Evolutionary conservation across 2,113 vertebrate genomes (phyloP).

Genomic region (Cervus canadensis): DNA sequence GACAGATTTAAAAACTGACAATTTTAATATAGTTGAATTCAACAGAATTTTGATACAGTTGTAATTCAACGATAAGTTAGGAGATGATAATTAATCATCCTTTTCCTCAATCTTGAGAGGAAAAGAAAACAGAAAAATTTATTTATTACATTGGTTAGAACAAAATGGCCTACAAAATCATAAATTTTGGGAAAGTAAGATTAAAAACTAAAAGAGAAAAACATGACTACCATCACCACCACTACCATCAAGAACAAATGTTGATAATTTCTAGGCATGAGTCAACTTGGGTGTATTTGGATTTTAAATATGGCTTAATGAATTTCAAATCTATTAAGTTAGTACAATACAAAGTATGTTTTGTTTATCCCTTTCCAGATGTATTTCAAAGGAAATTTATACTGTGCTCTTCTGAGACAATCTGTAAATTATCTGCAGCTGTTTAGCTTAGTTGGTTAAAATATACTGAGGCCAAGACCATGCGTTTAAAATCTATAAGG

Average conservation of each 20-base stretch:
- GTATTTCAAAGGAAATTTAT: constrained; percentile 32
- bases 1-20: neutral
- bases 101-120: neutral
- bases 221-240: neutral
- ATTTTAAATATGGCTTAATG: neutral
- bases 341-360: neutral
- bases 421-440: neutral
- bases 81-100: neutral
- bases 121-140: neutral
- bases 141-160: neutral
- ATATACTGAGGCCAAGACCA: neutral
- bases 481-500: neutral
- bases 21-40: neutral
- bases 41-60: neutral
- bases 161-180: neutral
- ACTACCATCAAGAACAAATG: neutral
- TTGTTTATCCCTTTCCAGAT: constrained; percentile 18
- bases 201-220: neutral
- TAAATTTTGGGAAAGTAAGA: neutral
- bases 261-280: neutral
- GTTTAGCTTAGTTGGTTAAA: neutral
- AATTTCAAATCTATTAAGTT: neutral
- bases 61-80: neutral
- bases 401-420: neutral
- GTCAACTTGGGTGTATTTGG: neutral